These are phyloP conservation scores for Drosophila nikananu DNA, from an alignment of 1,140 invertebrate species.

Conservation along the genomic window DNA sequence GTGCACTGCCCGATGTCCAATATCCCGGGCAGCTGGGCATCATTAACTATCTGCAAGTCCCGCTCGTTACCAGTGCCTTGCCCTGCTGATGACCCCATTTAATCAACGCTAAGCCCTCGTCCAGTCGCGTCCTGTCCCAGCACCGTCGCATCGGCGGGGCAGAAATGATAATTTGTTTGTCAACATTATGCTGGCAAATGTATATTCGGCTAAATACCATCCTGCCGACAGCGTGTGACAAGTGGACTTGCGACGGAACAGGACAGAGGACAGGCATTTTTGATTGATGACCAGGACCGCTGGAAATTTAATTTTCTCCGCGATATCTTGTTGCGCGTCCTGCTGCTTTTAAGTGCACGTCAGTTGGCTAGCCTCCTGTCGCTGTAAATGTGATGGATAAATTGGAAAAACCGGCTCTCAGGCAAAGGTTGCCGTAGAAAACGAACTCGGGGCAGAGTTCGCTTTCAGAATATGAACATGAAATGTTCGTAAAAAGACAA, in stretches of 20 bases:
- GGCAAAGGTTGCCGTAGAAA: not conserved
- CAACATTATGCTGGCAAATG: constrained; percentile 68
- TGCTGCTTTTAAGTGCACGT: constrained; percentile 56
- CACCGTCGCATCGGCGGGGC: constrained; percentile 4
- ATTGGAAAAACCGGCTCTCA: constrained; percentile 39
- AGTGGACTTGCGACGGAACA: constrained; percentile 16
- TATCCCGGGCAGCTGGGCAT: too few relatives aligned
- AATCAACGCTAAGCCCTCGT: constrained; percentile 69
- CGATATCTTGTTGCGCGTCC: constrained; percentile 70
- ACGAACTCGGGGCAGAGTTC: too few relatives aligned
- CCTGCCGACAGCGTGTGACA: constrained; percentile 29
- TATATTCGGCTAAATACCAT: constrained; percentile 61
- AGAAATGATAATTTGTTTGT: constrained; percentile 76
- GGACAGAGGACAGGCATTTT: constrained; percentile 38
- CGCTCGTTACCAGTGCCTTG: constrained; percentile 44
- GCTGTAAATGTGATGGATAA: constrained; percentile 36
- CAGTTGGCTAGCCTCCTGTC: constrained; percentile 35
- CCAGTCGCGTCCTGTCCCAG: constrained; percentile 3
- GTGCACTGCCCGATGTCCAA: too few relatives aligned
- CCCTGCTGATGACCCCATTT: constrained; percentile 72
- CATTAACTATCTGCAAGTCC: constrained; percentile 39
- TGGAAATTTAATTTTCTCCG: constrained; percentile 62
- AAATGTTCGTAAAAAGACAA: too few relatives aligned
- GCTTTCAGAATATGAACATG: not conserved
- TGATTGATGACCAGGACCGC: constrained; percentile 66